Conservation (phyloP, 2,797 vertebrate species). For the Cryptoblepharus egeriae region DNA sequence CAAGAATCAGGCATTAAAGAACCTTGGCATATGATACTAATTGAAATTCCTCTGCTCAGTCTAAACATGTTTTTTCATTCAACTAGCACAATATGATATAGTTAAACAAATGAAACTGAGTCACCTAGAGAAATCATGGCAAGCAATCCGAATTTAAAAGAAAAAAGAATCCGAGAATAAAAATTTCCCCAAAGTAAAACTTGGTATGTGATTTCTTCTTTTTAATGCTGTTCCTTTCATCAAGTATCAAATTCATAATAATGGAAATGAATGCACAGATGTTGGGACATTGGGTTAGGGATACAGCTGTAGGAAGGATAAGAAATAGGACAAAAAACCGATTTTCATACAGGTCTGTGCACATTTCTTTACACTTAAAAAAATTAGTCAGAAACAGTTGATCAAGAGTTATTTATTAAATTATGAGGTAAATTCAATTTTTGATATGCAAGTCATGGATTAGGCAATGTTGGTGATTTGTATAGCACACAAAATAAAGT, state of each 20-base stretch:
- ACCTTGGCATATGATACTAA: conserved; percentile 3
- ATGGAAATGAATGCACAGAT: neutral
- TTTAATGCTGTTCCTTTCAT: conserved; percentile 11
- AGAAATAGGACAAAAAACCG: neutral
- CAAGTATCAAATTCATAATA: conserved; percentile 26
- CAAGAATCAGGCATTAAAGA: neutral
- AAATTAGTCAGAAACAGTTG: neutral
- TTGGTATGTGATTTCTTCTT: neutral
- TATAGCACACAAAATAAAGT: neutral
- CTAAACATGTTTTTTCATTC: conserved; percentile 47
- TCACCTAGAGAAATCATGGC: conserved; percentile 49
- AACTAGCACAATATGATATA: conserved; percentile 45
- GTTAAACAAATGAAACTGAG: conserved; percentile 58
- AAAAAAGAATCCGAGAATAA: neutral
- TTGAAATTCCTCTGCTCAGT: conserved; percentile 52
- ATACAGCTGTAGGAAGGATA: neutral
- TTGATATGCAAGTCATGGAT: neutral
- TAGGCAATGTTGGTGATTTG: neutral
- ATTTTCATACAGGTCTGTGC: neutral
- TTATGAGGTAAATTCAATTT: neutral
- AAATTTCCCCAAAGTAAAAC: neutral
- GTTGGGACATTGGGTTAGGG: neutral
- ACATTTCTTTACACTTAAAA: neutral
- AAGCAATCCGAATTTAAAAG: conserved; percentile 22
- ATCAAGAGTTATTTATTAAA: neutral